Conservation (phyloP, 2,113 vertebrate genomes). For the Zosterops lateralis region DNA sequence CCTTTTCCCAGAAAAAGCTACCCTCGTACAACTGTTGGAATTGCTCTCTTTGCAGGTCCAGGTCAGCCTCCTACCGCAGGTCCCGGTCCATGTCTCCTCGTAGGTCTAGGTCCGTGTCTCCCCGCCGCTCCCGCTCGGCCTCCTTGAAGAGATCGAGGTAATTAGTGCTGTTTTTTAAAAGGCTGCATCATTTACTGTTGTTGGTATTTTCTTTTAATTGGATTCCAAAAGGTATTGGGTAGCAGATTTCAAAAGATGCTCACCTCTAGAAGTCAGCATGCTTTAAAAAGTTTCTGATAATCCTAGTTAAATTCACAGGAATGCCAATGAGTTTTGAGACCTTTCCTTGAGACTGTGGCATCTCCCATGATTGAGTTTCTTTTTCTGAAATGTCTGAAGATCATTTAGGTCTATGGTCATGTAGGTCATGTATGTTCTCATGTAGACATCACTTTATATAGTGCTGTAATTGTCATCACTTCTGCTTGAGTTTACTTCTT, state of each 20-base stretch:
- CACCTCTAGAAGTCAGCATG: not conserved
- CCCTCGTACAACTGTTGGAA: not conserved
- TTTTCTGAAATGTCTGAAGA: fast-evolving
- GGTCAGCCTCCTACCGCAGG: slow-evolving; percentile 77
- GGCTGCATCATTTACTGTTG: fast-evolving
- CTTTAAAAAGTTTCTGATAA: not conserved
- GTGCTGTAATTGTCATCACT: not conserved
- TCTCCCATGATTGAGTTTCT: not conserved
- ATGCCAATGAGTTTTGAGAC: not conserved
- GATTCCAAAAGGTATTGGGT: not conserved
- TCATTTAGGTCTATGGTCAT: not conserved
- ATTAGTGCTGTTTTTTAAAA: not conserved
- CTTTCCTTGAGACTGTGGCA: not conserved
- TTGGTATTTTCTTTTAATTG: not conserved
- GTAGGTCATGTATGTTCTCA: not conserved
- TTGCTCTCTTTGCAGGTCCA: slow-evolving; percentile 65
- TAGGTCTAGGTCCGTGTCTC: slow-evolving; percentile 81
- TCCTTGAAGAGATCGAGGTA: slow-evolving; percentile 86
- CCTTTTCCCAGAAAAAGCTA: not conserved
- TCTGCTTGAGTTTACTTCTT: not conserved
- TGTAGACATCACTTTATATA: not conserved
- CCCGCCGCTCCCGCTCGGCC: slow-evolving; percentile 79
- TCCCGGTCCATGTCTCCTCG: slow-evolving; percentile 84
- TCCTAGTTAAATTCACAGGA: not conserved
- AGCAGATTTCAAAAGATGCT: not conserved